Base-by-base conservation (phyloP, 2,797 vertebrate species). In the Sphenodon punctatus region DNA sequence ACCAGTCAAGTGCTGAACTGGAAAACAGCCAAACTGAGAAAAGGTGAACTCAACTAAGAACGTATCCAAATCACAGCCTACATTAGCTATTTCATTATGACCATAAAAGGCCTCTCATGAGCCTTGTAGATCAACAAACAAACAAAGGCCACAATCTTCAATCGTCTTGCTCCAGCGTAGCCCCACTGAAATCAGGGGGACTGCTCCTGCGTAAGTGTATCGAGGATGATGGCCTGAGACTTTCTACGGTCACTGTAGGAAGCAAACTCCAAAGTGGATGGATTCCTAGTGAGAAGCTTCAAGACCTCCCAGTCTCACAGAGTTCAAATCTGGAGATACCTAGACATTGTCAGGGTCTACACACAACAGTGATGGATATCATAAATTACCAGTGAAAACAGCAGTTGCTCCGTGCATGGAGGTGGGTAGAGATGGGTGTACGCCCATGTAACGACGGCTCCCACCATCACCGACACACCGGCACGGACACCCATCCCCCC, bases 91-190 rank as follows among this genome's bases (percentile, higher is more conserved):
- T 30, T 53, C 10, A 71, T 73, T 39, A n/a, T 78, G 66, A 65
- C 78, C 55, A 36, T 0, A 34, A n/a, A 71, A 13, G 38, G 42
- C 43, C 32, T 36, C 16, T 67, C 63, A 1, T 0, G 69, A 77
- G 65, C 1, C 25, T 77, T 84, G 60, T 34, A 65, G 12, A 73
- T 75, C 65, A 75, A 67, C 65, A 75, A 86, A 77, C n/a, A n/a
- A n/a, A n/a, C n/a, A n/a, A n/a, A n/a, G n/a, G n/a, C n/a, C n/a
- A n/a, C n/a, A n/a, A n/a, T n/a, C n/a, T n/a, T n/a, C n/a, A n/a
- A n/a, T n/a, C n/a, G n/a, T n/a, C n/a, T n/a, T n/a, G n/a, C n/a
- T n/a, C n/a, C n/a, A n/a, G n/a, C n/a, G n/a, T n/a, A n/a, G n/a
- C n/a, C n/a, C n/a, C n/a, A n/a, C n/a, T n/a, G n/a, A n/a, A n/a